A percentile compares a stretch with the other conserved stretches of the same genome.
Evolutionary conservation across 2,797 vertebrate species (phyloP).

Genomic region (Oreonectes daqikongensis): DNA sequence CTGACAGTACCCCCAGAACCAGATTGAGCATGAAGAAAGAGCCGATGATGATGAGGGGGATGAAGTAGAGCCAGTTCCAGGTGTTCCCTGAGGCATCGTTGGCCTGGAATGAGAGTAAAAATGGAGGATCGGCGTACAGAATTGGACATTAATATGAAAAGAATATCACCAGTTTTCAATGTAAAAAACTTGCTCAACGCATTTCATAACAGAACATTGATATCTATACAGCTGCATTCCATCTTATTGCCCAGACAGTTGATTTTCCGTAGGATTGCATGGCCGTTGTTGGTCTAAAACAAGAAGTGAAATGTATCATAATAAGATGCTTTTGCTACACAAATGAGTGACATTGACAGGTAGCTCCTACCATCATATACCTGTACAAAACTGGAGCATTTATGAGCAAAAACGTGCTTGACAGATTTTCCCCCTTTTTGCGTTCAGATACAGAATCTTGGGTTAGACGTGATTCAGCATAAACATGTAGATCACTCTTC

Average conservation of each 20-base stretch:
- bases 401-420: background rate
- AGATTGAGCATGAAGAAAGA: slow-evolving; percentile 99
- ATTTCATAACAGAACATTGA: background rate
- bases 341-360: slow-evolving; percentile 18
- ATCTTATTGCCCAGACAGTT: slow-evolving; percentile 15
- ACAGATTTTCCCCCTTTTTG: background rate
- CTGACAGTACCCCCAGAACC: slow-evolving; percentile 90
- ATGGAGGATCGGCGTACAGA: background rate
- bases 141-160: slow-evolving; percentile 15
- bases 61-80: slow-evolving; percentile 99
- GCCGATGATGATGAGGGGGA: slow-evolving; percentile 97
- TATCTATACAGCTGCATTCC: background rate
- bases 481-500: background rate
- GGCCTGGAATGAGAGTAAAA: slow-evolving; percentile 71
- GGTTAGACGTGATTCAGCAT: slow-evolving; percentile 47
- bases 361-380: too few species aligned
- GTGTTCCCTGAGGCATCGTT: slow-evolving; percentile 93
- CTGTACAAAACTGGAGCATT: background rate
- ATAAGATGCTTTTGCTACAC: slow-evolving; percentile 4
- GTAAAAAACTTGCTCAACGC: slow-evolving; percentile 12
- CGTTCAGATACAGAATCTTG: slow-evolving; percentile 4
- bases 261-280: slow-evolving; percentile 16
- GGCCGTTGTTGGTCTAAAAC: slow-evolving; percentile 11
- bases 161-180: background rate
- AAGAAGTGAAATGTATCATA: slow-evolving; percentile 21